Conservation (phyloP, 2,797 vertebrate species). For the Synanceia verrucosa region DNA sequence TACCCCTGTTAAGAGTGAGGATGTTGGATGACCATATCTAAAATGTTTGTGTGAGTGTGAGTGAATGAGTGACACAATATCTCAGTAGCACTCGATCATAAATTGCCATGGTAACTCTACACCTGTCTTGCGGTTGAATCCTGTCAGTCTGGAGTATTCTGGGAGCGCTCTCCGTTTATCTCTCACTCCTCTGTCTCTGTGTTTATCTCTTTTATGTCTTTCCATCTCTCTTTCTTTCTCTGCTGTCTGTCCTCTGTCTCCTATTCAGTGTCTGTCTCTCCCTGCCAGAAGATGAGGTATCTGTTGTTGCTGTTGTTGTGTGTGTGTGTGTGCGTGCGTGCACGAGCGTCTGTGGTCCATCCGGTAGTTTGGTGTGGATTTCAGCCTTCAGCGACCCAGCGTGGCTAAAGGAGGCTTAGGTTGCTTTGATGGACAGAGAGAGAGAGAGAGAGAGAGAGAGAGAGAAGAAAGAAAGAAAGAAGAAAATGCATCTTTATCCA, state of each 20-base stretch:
- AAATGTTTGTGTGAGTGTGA: slow-evolving; percentile 17
- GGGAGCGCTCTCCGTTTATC: slow-evolving; percentile 38
- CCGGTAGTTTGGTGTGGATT: slow-evolving; percentile 63
- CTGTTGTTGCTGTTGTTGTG: slow-evolving; percentile 49
- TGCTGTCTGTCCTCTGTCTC: slow-evolving; percentile 36
- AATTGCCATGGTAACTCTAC: slow-evolving; percentile 61
- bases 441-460: slow-evolving; percentile 6
- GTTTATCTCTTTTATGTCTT: slow-evolving; percentile 23
- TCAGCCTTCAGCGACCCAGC: slow-evolving; percentile 52
- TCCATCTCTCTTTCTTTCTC: slow-evolving; percentile 12
- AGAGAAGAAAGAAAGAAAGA: not conserved
- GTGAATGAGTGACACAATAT: slow-evolving; percentile 48
- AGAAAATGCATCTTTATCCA: not conserved
- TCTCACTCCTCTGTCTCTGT: slow-evolving; percentile 13
- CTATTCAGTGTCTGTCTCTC: slow-evolving; percentile 37
- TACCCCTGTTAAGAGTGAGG: not conserved
- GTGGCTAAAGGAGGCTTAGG: slow-evolving; percentile 48
- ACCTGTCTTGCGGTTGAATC: slow-evolving; percentile 61
- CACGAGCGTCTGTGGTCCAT: slow-evolving; percentile 56
- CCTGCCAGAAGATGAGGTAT: slow-evolving; percentile 52
- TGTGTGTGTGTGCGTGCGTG: not conserved
- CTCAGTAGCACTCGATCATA: slow-evolving; percentile 57
- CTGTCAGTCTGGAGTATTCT: slow-evolving; percentile 68
- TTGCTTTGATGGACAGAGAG: slow-evolving; percentile 51
- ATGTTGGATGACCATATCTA: slow-evolving; percentile 14